Evolutionary conservation across 2,888 invertebrate species (phyloP), one percentile per base, ranked within the genome.

Genomic region (Nomada fabriciana): DNA sequence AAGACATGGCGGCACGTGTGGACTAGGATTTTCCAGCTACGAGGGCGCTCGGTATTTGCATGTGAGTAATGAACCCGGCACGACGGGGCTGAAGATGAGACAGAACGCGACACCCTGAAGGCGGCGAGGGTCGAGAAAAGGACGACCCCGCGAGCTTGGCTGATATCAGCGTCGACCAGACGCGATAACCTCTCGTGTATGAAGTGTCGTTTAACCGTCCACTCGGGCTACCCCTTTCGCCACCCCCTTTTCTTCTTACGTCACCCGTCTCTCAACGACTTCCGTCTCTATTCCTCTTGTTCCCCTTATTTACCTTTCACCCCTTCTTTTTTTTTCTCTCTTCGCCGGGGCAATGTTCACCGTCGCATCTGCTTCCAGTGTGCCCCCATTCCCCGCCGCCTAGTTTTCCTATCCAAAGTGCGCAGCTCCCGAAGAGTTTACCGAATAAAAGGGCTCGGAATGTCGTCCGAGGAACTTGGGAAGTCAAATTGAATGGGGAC

Each of bases 121-220:
- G 79, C 82, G 81, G 69, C 64, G 73, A 61, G 71, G 43, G 57
- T 68, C 42, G 72, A 55, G 74, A 20, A 71, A 80, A 65, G 59
- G 77, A 69, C 53, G 70, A 71, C 73, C 60, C 53, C 79, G 75
- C 63, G 78, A 82, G 70, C 74, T 84, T 63, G 75, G 74, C 80
- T 74, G 85, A 81, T 91, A 91, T 91, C 91, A 90, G 86, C 86
- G 82, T 84, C 78, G 82, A 84, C 82, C 91, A 90, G 89, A 86
- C 91, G 88, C 90, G 90, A 91, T 90, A 91, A 90, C 89, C 89
- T 87, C 87, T 88, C 87, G 79, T 85, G 88, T 87, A 90, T 88
- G 86, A 90, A 90, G 89, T 82, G 89, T 89, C 89, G 89, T 87
- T 89, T 89, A 89, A 84, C 83, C 83, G 74, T 81, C 87, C 81